phyloP scores from a whole-genome alignment of 2,888 invertebrate species.

The Xestia rhomboidea region DNA sequence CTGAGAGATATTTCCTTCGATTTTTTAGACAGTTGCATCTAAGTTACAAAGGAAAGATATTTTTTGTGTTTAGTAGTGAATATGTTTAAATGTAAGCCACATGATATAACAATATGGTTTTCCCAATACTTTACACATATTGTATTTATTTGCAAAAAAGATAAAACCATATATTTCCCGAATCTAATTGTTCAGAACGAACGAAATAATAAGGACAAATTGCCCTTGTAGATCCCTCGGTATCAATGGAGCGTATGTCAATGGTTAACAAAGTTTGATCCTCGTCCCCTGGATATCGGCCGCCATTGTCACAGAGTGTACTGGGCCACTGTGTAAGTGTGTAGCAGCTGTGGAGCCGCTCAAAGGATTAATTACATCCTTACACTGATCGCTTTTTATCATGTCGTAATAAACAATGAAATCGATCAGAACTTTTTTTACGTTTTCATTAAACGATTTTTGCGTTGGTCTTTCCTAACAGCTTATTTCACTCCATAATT shows the following conservation, averaged over 20 bases:
- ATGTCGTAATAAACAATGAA: conserved; percentile 36
- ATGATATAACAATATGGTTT: background rate
- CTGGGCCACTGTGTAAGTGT: conserved; percentile 25
- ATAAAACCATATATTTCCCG: background rate
- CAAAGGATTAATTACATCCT: conserved; percentile 61
- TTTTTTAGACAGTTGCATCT: background rate
- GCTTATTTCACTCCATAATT: background rate
- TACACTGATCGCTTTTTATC: conserved; percentile 46
- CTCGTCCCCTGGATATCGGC: conserved; percentile 26
- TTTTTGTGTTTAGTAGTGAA: background rate
- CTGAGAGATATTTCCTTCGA: background rate
- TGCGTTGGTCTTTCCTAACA: background rate
- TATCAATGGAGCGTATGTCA: conserved; percentile 60
- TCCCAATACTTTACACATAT: background rate
- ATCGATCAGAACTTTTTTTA: conserved; percentile 5
- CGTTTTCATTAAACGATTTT: conserved; percentile 4
- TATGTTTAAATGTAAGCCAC: background rate
- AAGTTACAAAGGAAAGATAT: background rate
- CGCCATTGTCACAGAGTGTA: conserved; percentile 24
- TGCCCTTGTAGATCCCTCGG: conserved; percentile 26
- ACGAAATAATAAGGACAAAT: conserved; percentile 34
- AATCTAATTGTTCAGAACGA: conserved; percentile 5
- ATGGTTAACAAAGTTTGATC: conserved; percentile 54
- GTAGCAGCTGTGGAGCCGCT: conserved; percentile 31
- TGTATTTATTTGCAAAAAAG: background rate